Conservation (phyloP, 2,888 invertebrate genomes). For the Ochropacha duplaris region DNA sequence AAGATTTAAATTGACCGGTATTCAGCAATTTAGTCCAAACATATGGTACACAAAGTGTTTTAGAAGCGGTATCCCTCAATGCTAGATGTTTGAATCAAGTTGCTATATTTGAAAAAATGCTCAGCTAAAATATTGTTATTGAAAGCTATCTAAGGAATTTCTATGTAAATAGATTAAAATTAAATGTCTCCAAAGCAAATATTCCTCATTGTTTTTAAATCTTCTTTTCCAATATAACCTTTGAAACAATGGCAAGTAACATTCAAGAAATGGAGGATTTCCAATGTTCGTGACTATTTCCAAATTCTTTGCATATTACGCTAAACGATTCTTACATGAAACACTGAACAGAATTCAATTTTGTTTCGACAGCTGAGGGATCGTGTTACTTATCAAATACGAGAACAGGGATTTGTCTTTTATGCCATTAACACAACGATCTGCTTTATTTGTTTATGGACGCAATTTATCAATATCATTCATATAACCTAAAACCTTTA, state of each 20-base stretch:
- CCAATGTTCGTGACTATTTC: background rate
- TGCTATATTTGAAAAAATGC: background rate
- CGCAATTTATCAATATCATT: too few relatives aligned
- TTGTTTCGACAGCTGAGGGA: slow-evolving; percentile 18
- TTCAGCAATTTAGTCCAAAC: background rate
- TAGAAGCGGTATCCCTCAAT: background rate
- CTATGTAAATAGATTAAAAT: background rate
- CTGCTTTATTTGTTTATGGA: too few relatives aligned
- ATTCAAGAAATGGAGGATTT: background rate
- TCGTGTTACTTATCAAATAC: background rate
- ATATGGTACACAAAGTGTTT: background rate
- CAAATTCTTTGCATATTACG: background rate
- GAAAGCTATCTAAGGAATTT: background rate
- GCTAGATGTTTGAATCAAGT: background rate
- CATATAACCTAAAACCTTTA: too few relatives aligned
- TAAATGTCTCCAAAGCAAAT: background rate
- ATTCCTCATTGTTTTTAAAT: background rate
- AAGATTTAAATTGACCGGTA: background rate
- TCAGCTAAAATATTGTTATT: background rate
- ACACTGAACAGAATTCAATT: slow-evolving; percentile 18
- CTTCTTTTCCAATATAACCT: background rate
- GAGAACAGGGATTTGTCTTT: background rate
- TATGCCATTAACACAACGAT: background rate
- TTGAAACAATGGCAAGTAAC: background rate
- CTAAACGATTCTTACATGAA: slow-evolving; percentile 1